Conservation (phyloP, 2,113 vertebrate genomes). For the Phaetusa simplex region DNA sequence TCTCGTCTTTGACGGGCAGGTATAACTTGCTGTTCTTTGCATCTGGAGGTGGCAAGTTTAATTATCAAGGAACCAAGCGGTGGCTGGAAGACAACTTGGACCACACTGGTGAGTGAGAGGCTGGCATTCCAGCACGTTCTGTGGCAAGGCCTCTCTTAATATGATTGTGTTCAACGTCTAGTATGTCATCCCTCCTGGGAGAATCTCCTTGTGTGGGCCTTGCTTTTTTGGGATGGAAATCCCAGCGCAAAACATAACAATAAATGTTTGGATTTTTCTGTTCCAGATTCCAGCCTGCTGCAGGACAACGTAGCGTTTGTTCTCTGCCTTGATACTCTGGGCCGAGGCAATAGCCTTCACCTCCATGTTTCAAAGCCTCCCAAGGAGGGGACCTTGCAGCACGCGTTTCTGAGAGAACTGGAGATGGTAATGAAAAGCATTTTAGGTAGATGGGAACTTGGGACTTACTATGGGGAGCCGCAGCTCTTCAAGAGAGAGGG, state of each 20-base stretch:
- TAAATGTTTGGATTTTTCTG: not conserved
- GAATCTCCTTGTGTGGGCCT: not conserved
- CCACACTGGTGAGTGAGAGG: slow-evolving; percentile 84
- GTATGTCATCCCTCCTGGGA: not conserved
- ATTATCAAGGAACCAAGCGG: slow-evolving; percentile 97
- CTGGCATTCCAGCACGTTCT: not conserved
- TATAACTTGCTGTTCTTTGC: slow-evolving; percentile 97
- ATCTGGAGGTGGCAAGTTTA: slow-evolving; percentile 97
- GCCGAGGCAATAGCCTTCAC: slow-evolving; percentile 84
- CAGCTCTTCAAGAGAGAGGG: not conserved
- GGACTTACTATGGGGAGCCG: not conserved
- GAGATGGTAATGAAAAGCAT: slow-evolving; percentile 77
- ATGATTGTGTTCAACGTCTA: not conserved
- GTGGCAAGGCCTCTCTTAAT: not conserved
- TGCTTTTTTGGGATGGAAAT: not conserved
- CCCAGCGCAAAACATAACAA: not conserved
- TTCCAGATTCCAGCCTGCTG: slow-evolving; percentile 93
- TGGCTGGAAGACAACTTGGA: slow-evolving; percentile 98
- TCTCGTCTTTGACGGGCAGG: slow-evolving; percentile 66
- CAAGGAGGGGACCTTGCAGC: slow-evolving; percentile 91
- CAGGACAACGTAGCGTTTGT: slow-evolving; percentile 98
- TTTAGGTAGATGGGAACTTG: not conserved
- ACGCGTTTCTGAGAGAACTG: slow-evolving; percentile 88
- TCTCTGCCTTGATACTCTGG: slow-evolving; percentile 93
- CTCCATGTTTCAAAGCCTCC: slow-evolving; percentile 97